Percentiles rank a stretch among this genome's conserved stretches.
Conservation (phyloP, 1,140 invertebrate species). For the Apis cerana region DNA sequence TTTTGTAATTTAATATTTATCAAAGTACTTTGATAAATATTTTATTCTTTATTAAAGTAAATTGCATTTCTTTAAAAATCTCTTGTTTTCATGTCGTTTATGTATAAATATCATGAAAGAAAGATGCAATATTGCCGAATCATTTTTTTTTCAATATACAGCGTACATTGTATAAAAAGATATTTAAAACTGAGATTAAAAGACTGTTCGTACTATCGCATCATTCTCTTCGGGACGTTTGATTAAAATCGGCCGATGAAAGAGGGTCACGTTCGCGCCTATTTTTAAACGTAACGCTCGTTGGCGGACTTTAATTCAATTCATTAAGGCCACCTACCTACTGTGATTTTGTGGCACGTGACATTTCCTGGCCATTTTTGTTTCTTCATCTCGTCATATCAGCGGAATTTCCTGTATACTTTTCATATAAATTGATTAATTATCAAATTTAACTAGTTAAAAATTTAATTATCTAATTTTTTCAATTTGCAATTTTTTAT, state of each 20-base stretch:
- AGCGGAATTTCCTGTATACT: too few relatives aligned
- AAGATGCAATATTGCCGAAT: background rate
- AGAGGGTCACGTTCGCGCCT: slow-evolving; percentile 33
- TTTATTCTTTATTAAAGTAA: background rate
- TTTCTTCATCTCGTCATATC: background rate
- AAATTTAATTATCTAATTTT: background rate
- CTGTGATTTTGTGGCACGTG: slow-evolving; percentile 45
- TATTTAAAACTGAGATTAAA: slow-evolving; percentile 19
- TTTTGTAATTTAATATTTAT: too few relatives aligned
- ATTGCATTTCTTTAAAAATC: too few relatives aligned
- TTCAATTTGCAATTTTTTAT: background rate
- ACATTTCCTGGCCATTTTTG: slow-evolving; percentile 21
- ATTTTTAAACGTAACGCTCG: slow-evolving; percentile 58
- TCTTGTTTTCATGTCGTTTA: background rate
- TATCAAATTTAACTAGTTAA: background rate
- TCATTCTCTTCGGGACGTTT: background rate
- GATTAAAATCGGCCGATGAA: slow-evolving; percentile 54
- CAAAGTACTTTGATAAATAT: too few relatives aligned
- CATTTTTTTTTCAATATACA: background rate
- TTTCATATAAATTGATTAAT: background rate
- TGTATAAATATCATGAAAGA: background rate
- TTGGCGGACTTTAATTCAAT: slow-evolving; percentile 58
- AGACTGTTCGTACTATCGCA: background rate
- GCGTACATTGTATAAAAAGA: background rate
- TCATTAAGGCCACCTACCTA: slow-evolving; percentile 44